phyloP scores from a whole-genome alignment of 2,888 invertebrate species.

The Thecophora atra region DNA sequence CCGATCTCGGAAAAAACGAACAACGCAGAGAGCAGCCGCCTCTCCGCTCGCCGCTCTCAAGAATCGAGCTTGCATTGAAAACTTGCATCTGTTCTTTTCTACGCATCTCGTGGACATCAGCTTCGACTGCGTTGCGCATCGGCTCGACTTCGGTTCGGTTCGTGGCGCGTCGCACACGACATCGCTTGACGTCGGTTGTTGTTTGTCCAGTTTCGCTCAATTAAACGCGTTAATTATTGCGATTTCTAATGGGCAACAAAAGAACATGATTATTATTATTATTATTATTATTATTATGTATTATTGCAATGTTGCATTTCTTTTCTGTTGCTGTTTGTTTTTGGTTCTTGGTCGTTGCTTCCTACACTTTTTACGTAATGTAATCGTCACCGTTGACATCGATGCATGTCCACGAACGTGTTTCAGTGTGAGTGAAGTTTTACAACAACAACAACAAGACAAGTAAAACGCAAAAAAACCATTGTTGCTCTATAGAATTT shows the following conservation, averaged over 20 bases:
- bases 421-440: background rate
- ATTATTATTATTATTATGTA: no score
- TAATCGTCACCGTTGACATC: background rate
- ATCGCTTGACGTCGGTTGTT: background rate
- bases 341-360: no score
- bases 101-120: constrained; percentile 21
- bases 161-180: background rate
- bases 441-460: background rate
- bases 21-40: background rate
- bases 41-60: background rate
- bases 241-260: constrained; percentile 48
- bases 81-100: background rate
- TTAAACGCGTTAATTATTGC: constrained; percentile 66
- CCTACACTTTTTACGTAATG: constrained; percentile 13
- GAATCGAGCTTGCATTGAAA: background rate
- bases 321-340: constrained; percentile 2
- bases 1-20: background rate
- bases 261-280: background rate
- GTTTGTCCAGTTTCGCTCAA: constrained; percentile 52
- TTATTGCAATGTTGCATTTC: background rate
- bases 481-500: no score
- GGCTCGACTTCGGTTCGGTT: background rate
- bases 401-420: constrained; percentile 4
- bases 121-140: background rate
- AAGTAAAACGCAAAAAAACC: background rate